Percentiles rank a stretch among this genome's conserved stretches.
phyloP scores from a whole-genome alignment of 2,797 vertebrate genomes.

The Falco rusticolus region DNA sequence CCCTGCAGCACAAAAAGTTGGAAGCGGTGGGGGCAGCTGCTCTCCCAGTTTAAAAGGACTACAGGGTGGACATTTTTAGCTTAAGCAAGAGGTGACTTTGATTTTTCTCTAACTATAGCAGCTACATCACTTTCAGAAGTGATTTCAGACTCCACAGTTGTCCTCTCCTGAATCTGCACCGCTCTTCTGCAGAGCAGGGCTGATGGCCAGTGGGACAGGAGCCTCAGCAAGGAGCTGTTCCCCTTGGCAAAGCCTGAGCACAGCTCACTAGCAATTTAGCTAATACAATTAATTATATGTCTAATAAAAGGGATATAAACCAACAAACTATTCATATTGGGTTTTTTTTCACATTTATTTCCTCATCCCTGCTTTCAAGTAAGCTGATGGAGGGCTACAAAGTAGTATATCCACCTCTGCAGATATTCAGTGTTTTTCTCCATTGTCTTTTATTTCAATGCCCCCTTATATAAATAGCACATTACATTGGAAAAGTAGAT shows the following conservation, averaged over 20 bases:
- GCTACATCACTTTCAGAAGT: not conserved
- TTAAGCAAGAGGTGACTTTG: not conserved
- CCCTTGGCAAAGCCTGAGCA: not conserved
- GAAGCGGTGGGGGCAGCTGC: not conserved
- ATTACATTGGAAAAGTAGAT: not conserved
- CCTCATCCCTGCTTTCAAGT: not conserved
- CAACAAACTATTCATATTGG: not conserved
- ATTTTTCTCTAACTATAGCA: too few species aligned
- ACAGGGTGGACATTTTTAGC: not conserved
- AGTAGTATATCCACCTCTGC: not conserved
- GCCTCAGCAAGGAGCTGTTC: not conserved
- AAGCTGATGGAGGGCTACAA: not conserved
- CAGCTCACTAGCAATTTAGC: not conserved
- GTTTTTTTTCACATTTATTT: not conserved
- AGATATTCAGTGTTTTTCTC: not conserved
- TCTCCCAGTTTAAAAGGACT: not conserved
- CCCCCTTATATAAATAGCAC: not conserved
- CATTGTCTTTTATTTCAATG: not conserved
- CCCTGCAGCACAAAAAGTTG: not conserved
- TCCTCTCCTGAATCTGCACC: rapidly evolving
- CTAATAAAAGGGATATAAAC: not conserved
- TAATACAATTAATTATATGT: not conserved
- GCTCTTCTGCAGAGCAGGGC: rapidly evolving
- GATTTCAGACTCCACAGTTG: not conserved
- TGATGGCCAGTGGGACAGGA: rapidly evolving